phyloP scores from a whole-genome alignment of 1,140 invertebrate species.

The Contarinia nasturtii region DNA sequence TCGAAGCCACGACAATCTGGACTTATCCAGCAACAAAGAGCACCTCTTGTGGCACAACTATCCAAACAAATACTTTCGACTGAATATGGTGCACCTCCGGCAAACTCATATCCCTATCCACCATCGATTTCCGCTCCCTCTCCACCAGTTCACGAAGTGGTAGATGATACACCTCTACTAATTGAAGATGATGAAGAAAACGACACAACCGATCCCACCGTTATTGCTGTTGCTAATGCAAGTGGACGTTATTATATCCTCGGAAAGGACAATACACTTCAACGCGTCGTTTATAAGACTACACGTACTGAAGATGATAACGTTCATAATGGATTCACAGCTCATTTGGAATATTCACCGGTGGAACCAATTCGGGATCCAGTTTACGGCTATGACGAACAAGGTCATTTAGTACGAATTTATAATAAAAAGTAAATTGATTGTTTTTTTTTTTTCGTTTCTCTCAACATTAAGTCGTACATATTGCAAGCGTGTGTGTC shows the following conservation, averaged over 20 bases:
- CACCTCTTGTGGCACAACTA: not conserved
- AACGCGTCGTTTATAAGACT: constrained; percentile 14
- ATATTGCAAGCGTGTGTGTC: no score
- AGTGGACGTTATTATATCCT: constrained; percentile 19
- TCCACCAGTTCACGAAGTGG: not conserved
- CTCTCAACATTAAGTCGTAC: no score
- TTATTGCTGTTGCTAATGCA: constrained; percentile 1
- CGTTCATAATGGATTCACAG: constrained; percentile 12
- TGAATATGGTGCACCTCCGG: not conserved
- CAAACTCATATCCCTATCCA: no score
- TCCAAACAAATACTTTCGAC: not conserved
- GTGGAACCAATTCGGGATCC: constrained; percentile 19
- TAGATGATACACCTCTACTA: constrained; percentile 1
- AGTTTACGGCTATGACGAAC: constrained; percentile 15
- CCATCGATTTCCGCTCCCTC: not conserved
- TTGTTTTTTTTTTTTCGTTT: no score
- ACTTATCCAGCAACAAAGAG: no score
- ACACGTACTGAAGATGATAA: constrained; percentile 9
- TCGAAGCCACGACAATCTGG: no score
- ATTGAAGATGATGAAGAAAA: constrained; percentile 1
- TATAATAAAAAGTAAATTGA: constrained; percentile 8
- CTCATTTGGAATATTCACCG: constrained; percentile 15
- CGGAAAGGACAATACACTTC: constrained; percentile 14
- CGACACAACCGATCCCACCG: not conserved
- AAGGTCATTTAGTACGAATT: constrained; percentile 16